Evolutionary conservation across 2,113 vertebrate genomes (phyloP), one percentile per base, ranked within the genome.

Genomic region (Xiphophorus couchianus): DNA sequence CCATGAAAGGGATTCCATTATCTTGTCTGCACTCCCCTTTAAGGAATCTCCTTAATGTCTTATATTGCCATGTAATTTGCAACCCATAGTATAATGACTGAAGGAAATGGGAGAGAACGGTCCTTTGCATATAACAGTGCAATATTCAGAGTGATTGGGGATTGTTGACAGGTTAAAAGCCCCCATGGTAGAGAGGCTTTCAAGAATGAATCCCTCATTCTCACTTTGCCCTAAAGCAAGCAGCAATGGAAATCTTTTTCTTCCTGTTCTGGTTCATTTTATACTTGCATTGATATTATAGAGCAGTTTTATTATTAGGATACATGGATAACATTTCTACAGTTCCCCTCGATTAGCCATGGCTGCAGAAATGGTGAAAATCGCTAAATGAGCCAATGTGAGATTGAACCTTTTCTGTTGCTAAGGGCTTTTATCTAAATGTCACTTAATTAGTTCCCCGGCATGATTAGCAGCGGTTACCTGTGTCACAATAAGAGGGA

Each of bases 51-150:
- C 69, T 78, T 73, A 86, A 78, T 69, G 28, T 73, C 86, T 77
- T 83, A 81, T 79, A 81, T 84, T 85, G 72, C 76, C 75, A 61
- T 78, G 82, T 91, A 87, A 92, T 90, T 90, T 88, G 87, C 73
- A 72, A 84, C 85, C 84, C 86, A 86, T 73, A 65, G 63, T 75
- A 64, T 90, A 88, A 89, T 84, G 85, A 75, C 74, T 63, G 13
- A 27, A 42, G 75, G 82, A 88, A 81, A 87, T 67, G 39, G 66
- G 66, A 74, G 58, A 1, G 33, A 17, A 60, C 33, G 63, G 64
- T 35, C 35, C 44, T 72, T 37, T 30, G 27, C 48, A 64, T 66
- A 39, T 69, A 44, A 42, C 62, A 22, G 37, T 39, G 35, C 44
- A 69, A 31, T 69, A 44, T 62, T 80, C 48, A 10, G 66, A 37